Evolutionary conservation across 2,113 vertebrate species (phyloP).

Genomic region (Formicarius rufipectus): DNA sequence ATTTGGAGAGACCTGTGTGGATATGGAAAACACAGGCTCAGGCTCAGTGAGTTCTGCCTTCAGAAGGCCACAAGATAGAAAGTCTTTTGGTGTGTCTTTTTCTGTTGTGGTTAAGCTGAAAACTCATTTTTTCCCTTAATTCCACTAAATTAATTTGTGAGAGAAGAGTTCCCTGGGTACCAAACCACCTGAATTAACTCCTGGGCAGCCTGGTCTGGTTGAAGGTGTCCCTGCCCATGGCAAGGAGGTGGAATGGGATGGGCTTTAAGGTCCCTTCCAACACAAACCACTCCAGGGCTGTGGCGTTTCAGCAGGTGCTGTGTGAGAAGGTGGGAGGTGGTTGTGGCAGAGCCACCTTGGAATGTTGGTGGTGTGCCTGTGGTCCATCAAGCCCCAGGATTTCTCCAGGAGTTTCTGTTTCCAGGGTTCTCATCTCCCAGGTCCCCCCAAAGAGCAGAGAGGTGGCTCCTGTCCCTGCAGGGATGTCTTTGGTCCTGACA

Average conservation of each 20-base stretch:
- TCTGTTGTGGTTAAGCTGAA: background rate
- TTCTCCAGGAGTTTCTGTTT: background rate
- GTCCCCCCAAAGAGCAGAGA: background rate
- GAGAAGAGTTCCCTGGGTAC: background rate
- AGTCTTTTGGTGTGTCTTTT: background rate
- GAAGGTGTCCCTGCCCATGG: background rate
- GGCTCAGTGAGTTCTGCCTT: background rate
- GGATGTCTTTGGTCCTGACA: background rate
- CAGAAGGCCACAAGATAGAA: background rate
- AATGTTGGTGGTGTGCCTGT: background rate
- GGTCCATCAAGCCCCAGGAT: background rate
- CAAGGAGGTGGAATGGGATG: background rate
- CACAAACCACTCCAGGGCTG: background rate
- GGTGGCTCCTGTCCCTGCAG: background rate
- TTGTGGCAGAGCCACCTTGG: background rate
- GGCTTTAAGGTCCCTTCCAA: background rate
- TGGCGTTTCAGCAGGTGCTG: background rate
- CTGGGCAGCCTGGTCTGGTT: background rate
- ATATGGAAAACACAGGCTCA: background rate
- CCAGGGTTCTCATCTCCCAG: background rate
- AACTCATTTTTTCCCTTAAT: rapidly evolving
- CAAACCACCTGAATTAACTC: background rate
- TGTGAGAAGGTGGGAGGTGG: background rate
- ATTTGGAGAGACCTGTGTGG: background rate
- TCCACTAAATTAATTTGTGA: background rate